Evolutionary conservation across 1,140 invertebrate species (phyloP).

Genomic region (Lucilia sericata): DNA sequence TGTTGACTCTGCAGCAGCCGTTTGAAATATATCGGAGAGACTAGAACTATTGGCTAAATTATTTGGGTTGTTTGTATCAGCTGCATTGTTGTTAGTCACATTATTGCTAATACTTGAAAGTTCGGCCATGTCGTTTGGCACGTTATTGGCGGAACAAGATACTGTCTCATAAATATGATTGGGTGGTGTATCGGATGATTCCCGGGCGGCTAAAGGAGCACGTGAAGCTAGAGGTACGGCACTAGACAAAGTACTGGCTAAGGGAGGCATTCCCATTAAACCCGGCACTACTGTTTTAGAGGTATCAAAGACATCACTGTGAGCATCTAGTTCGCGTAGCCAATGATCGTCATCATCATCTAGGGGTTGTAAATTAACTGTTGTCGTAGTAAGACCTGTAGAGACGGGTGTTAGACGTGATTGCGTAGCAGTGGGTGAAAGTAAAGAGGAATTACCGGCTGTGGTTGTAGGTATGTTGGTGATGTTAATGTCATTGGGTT

Average conservation of each 20-base stretch:
- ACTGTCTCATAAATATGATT: conserved; percentile 51
- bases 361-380: conserved; percentile 32
- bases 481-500: conserved; percentile 47
- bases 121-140: neutral
- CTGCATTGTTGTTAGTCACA: conserved; percentile 9
- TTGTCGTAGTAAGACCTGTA: conserved; percentile 50
- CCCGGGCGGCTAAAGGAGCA: conserved; percentile 58
- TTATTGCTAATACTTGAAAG: conserved; percentile 11
- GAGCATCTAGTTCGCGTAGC: conserved; percentile 62
- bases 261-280: conserved; percentile 49
- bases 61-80: conserved; percentile 31
- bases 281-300: conserved; percentile 53
- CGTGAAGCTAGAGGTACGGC: conserved; percentile 11
- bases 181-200: conserved; percentile 62
- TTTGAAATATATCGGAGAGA: conserved; percentile 32
- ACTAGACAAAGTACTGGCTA: conserved; percentile 50
- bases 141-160: neutral
- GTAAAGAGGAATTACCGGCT: conserved; percentile 52
- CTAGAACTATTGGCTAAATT: conserved; percentile 34
- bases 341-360: conserved; percentile 61
- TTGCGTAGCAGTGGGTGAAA: conserved; percentile 53
- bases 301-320: conserved; percentile 64
- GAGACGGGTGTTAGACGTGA: conserved; percentile 39
- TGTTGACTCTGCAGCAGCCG: conserved; percentile 18
- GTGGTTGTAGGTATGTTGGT: conserved; percentile 19